Conservation (phyloP, 2,113 vertebrate species). For the Spheniscus mendiculus region DNA sequence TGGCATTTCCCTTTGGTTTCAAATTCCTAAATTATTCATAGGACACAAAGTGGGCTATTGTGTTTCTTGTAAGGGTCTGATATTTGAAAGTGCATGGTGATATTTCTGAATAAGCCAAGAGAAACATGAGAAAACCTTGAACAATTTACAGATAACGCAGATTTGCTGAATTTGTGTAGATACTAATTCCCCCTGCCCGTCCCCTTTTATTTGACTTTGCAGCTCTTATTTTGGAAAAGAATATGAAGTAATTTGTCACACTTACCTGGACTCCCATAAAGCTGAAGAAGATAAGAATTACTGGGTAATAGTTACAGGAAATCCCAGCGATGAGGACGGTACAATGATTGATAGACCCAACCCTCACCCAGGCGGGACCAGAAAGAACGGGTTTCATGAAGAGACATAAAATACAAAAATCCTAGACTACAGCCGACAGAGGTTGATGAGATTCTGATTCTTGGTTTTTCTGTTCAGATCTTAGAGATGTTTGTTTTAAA, state of each 20-base stretch:
- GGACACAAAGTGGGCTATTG: neutral
- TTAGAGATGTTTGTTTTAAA: neutral
- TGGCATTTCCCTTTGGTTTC: neutral
- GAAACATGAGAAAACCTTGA: neutral
- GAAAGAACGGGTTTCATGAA: neutral
- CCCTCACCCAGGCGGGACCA: neutral
- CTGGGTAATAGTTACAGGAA: slow-evolving; percentile 84
- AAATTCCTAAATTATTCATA: neutral
- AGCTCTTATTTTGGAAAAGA: slow-evolving; percentile 89
- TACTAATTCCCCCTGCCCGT: neutral
- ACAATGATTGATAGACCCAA: slow-evolving; percentile 50
- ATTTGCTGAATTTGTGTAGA: neutral
- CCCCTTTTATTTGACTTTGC: neutral
- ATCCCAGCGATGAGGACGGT: slow-evolving; percentile 58
- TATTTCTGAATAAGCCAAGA: neutral
- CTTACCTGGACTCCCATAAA: slow-evolving; percentile 84
- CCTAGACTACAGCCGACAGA: neutral
- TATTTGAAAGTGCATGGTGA: neutral
- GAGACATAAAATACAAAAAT: neutral
- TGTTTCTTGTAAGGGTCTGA: neutral
- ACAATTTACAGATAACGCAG: neutral
- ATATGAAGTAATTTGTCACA: slow-evolving; percentile 86
- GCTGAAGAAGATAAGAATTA: slow-evolving; percentile 86
- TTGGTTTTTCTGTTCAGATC: neutral
- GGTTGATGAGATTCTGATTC: neutral